Evolutionary conservation across 2,888 invertebrate species (phyloP).

Genomic region (Mechanitis mazaeus): DNA sequence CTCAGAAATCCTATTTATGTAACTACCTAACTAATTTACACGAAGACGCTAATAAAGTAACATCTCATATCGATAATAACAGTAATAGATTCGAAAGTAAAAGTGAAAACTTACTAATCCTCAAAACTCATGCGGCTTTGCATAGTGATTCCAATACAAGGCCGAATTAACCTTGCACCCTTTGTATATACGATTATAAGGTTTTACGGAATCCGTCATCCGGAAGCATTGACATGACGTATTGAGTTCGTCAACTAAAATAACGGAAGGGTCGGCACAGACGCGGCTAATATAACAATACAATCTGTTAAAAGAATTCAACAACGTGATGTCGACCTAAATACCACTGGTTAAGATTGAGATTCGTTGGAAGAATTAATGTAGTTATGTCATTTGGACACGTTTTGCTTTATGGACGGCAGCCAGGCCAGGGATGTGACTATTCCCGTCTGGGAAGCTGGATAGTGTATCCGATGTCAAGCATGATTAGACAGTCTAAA

Average conservation of each 20-base stretch:
- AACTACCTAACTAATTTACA: conserved; percentile 3
- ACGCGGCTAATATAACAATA: conserved; percentile 57
- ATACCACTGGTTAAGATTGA: conserved; percentile 49
- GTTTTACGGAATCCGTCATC: conserved; percentile 54
- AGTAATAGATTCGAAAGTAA: conserved; percentile 16
- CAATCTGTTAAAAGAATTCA: conserved; percentile 36
- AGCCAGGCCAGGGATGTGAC: conserved; percentile 74
- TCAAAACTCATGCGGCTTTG: background rate
- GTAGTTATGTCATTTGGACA: conserved; percentile 49
- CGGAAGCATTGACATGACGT: conserved; percentile 68
- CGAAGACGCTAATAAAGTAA: conserved; percentile 1
- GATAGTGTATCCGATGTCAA: conserved; percentile 58
- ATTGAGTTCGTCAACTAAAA: conserved; percentile 67
- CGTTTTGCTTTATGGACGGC: conserved; percentile 56
- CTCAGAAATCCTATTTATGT: background rate
- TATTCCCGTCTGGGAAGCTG: conserved; percentile 72
- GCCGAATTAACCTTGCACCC: conserved; percentile 46
- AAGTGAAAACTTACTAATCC: conserved; percentile 15
- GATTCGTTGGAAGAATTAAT: conserved; percentile 42
- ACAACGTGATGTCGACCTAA: conserved; percentile 47
- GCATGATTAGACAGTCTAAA: conserved; percentile 24
- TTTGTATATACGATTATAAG: conserved; percentile 45
- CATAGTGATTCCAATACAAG: conserved; percentile 33
- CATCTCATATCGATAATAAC: conserved; percentile 8
- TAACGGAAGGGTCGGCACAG: conserved; percentile 70